Percentiles rank a stretch among this genome's conserved stretches.
Evolutionary conservation across 2,888 invertebrate species (phyloP).

Genomic region (Drosophila colorata): DNA sequence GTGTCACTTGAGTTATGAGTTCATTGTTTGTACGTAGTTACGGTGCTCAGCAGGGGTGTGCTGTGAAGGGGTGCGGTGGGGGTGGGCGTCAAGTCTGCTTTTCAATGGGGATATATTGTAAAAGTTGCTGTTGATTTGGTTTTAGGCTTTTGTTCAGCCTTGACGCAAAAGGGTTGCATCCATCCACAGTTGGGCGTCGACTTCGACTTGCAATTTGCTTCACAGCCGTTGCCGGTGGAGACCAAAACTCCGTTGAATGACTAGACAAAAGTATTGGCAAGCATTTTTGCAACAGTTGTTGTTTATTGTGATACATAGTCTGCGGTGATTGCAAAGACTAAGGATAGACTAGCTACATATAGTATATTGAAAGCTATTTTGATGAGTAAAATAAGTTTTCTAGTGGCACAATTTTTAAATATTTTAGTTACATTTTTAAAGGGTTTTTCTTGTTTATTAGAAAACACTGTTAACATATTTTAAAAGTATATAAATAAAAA

Average conservation of each 20-base stretch:
- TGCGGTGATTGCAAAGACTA: not conserved
- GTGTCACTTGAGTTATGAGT: constrained; percentile 85
- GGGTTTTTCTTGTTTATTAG: too few species aligned
- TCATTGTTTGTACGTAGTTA: constrained; percentile 81
- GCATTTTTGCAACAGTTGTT: constrained; percentile 17
- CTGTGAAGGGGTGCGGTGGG: constrained; percentile 9
- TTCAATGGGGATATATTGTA: constrained; percentile 55
- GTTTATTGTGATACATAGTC: not conserved
- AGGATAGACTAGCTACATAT: not conserved
- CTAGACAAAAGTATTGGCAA: constrained; percentile 21
- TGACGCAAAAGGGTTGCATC: constrained; percentile 35
- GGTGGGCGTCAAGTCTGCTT: constrained; percentile 21
- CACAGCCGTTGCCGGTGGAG: constrained; percentile 46
- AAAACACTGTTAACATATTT: too few species aligned
- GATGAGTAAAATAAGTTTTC: too few species aligned
- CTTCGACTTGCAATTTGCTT: constrained; percentile 30
- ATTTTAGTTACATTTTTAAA: too few species aligned
- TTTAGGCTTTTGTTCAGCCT: constrained; percentile 55
- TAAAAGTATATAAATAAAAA: too few species aligned
- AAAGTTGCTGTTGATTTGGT: constrained; percentile 67
- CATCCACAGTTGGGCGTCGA: constrained; percentile 1
- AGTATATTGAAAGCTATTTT: too few species aligned
- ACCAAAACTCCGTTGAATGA: constrained; percentile 33
- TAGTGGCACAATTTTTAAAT: too few species aligned
- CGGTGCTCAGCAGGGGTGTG: constrained; percentile 28